These are phyloP conservation scores for Scaptomyza caliginosa DNA, from an alignment of 2,888 invertebrate species.

Conservation along the genomic window DNA sequence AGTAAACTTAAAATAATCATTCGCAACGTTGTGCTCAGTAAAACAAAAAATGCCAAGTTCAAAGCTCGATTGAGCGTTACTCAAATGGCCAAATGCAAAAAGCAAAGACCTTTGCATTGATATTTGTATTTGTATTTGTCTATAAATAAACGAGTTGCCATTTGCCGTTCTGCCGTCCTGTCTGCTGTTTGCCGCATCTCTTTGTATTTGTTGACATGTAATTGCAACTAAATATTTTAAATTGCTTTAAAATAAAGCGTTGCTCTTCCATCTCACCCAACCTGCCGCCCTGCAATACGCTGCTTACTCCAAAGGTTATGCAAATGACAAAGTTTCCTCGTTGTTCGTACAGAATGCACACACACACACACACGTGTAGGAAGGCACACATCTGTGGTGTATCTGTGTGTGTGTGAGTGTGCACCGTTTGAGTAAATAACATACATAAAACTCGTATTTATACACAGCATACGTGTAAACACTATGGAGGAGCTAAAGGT, in stretches of 20 bases:
- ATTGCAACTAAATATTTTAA: constrained; percentile 81
- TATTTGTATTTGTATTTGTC: constrained; percentile 48
- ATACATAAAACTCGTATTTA: constrained; percentile 79
- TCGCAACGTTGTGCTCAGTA: constrained; percentile 63
- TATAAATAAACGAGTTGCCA: constrained; percentile 65
- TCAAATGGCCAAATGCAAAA: constrained; percentile 29
- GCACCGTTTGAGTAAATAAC: constrained; percentile 78
- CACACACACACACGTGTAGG: constrained; percentile 11
- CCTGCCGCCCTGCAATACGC: not conserved
- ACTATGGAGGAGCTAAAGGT: constrained; percentile 22
- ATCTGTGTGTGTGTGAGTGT: constrained; percentile 15
- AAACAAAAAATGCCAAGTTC: constrained; percentile 35
- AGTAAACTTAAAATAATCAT: constrained; percentile 72
- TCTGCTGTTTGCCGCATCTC: constrained; percentile 27
- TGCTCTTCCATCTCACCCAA: not conserved
- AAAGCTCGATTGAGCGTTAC: constrained; percentile 41
- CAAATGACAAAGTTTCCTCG: constrained; percentile 74
- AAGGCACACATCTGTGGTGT: constrained; percentile 11
- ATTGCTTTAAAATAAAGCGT: constrained; percentile 80
- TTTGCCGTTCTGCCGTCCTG: constrained; percentile 36
- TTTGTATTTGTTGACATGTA: constrained; percentile 76
- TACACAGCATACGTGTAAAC: constrained; percentile 78
- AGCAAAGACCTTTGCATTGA: constrained; percentile 37
- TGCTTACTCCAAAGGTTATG: constrained; percentile 67
- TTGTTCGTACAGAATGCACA: constrained; percentile 30